phyloP scores from a whole-genome alignment of 2,113 vertebrate species.

The Trinectes maculatus region DNA sequence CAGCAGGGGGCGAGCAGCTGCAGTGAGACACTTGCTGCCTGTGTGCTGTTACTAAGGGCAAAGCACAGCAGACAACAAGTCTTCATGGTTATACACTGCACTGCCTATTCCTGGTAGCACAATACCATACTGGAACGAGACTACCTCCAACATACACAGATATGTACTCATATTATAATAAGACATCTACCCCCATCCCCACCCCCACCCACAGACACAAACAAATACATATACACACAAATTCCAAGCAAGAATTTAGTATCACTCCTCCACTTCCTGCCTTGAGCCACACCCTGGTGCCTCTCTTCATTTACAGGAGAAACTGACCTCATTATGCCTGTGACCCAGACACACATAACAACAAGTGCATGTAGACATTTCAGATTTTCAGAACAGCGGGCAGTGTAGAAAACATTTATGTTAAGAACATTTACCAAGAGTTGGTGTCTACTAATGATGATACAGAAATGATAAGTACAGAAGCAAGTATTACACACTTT shows the following conservation, averaged over 20 bases:
- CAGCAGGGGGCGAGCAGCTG: slow-evolving; percentile 41
- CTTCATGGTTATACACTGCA: slow-evolving; percentile 6
- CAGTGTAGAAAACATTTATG: neutral
- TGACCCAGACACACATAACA: slow-evolving; percentile 34
- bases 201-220: slow-evolving; percentile 22
- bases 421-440: slow-evolving; percentile 9
- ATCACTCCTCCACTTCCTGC: slow-evolving; percentile 69
- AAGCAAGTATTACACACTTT: neutral
- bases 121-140: slow-evolving; percentile 17
- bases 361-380: slow-evolving; percentile 4
- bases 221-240: slow-evolving; percentile 18
- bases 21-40: slow-evolving; percentile 35
- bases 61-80: slow-evolving; percentile 25
- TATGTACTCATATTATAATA: too few species aligned
- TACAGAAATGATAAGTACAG: neutral
- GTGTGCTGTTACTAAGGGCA: slow-evolving; percentile 26
- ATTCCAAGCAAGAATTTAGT: slow-evolving; percentile 48
- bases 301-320: slow-evolving; percentile 58
- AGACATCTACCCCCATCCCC: slow-evolving; percentile 4
- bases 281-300: slow-evolving; percentile 60
- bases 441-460: slow-evolving; percentile 4
- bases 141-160: slow-evolving; percentile 9
- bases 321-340: slow-evolving; percentile 76
- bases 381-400: slow-evolving; percentile 19
- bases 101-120: neutral